These are phyloP conservation scores for Eufriesea mexicana DNA, from an alignment of 1,140 invertebrate species.

Conservation along the genomic window DNA sequence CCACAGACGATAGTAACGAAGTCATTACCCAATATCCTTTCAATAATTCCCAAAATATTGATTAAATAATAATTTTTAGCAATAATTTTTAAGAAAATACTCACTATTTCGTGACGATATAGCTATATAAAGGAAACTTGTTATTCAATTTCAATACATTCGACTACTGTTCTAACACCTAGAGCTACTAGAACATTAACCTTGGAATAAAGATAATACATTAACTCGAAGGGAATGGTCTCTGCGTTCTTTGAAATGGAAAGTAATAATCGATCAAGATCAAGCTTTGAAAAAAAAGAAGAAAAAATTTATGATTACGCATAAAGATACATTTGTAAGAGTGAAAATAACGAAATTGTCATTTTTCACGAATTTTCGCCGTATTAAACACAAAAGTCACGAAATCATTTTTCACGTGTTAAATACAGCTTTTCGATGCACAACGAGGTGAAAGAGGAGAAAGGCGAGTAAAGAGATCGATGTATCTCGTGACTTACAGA, in stretches of 20 bases:
- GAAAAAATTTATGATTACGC: background rate
- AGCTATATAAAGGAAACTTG: background rate
- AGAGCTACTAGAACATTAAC: background rate
- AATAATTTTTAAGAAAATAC: background rate
- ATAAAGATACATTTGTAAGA: background rate
- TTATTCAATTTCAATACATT: background rate
- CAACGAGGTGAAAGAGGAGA: constrained; percentile 18
- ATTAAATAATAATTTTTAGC: too few relatives aligned
- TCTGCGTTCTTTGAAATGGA: background rate
- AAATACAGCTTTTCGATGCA: background rate
- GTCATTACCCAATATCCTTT: too few relatives aligned
- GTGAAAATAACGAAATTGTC: too few relatives aligned
- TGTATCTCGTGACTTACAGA: background rate
- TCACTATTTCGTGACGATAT: background rate
- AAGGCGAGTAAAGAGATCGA: background rate
- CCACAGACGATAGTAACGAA: too few relatives aligned
- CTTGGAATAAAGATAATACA: constrained; percentile 3
- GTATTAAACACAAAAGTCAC: background rate
- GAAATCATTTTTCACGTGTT: background rate
- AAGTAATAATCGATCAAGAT: background rate
- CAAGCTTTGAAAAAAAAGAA: background rate
- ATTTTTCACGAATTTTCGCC: background rate
- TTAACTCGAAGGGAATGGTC: background rate
- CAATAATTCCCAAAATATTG: too few relatives aligned
- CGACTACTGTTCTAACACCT: background rate